Percentiles rank a stretch among this genome's conserved stretches.
Conservation (phyloP, 2,113 vertebrate genomes). For the Plectropomus leopardus region DNA sequence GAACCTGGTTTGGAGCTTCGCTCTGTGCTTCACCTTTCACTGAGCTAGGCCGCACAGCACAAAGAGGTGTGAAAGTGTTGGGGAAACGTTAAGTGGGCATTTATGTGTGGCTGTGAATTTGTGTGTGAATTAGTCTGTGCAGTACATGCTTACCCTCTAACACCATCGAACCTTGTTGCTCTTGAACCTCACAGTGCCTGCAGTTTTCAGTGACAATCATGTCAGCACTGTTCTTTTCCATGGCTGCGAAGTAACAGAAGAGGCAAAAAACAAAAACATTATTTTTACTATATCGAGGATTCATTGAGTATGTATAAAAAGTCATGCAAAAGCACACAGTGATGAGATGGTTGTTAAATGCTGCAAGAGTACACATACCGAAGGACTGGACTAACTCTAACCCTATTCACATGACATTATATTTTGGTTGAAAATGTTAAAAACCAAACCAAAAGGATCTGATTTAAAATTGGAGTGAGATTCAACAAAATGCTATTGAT, state of each 20-base stretch:
- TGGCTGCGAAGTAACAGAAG: neutral
- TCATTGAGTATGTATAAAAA: no score
- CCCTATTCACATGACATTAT: no score
- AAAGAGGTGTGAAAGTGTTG: constrained; percentile 1
- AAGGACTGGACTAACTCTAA: no score
- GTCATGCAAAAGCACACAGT: neutral
- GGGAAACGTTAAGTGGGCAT: neutral
- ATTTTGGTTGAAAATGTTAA: neutral
- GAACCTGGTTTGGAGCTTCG: neutral
- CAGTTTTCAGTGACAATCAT: neutral
- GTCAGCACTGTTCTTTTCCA: neutral
- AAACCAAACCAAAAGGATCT: no score
- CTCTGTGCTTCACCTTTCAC: constrained; percentile 4
- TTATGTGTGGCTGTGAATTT: neutral
- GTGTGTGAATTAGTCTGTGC: neutral
- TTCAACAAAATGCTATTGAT: neutral
- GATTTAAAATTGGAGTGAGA: neutral
- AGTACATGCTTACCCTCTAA: neutral
- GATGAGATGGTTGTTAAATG: neutral
- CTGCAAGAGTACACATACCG: no score
- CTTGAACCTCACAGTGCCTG: neutral
- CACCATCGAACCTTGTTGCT: neutral
- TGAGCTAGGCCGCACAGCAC: neutral
- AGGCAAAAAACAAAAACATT: neutral
- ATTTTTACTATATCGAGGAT: neutral